These are phyloP conservation scores for Drosophila athabasca DNA, from an alignment of 1,140 invertebrate species.

Conservation along the genomic window DNA sequence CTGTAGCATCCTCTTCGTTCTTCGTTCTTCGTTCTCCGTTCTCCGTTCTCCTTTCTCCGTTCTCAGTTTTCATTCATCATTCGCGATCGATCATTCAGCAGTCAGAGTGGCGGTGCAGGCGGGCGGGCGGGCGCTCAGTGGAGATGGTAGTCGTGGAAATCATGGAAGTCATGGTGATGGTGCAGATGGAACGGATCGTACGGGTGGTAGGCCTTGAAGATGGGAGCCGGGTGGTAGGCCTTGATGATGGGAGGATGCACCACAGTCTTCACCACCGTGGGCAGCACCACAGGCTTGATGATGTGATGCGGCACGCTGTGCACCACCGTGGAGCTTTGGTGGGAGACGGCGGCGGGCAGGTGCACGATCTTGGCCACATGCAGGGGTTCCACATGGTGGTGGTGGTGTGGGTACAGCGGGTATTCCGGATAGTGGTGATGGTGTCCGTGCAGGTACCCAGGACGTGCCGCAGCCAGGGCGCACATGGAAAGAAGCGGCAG, in stretches of 20 bases:
- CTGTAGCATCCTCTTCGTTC: conserved; percentile 16
- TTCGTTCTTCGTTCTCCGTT: conserved; percentile 10
- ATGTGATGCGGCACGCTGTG: conserved; percentile 77
- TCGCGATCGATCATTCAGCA: conserved; percentile 23
- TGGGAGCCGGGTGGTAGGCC: conserved; percentile 74
- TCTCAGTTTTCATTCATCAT: conserved; percentile 23
- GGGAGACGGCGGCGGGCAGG: conserved; percentile 84
- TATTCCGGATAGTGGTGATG: conserved; percentile 76
- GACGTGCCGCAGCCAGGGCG: conserved; percentile 62
- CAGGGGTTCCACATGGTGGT: conserved; percentile 72
- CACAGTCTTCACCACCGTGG: conserved; percentile 70
- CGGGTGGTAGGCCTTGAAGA: conserved; percentile 71
- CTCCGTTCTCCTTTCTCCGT: conserved; percentile 20
- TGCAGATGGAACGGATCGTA: conserved; percentile 75
- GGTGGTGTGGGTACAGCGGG: conserved; percentile 51
- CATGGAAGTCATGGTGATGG: conserved; percentile 74
- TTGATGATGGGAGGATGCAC: conserved; percentile 77
- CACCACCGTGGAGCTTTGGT: conserved; percentile 84
- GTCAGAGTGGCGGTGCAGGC: conserved; percentile 10
- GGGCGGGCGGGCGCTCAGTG: conserved; percentile 28
- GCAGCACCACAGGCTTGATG: conserved; percentile 75
- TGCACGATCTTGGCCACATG: conserved; percentile 76
- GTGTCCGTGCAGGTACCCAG: conserved; percentile 76
- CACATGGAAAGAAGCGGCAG: conserved; percentile 58
- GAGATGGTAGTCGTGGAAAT: conserved; percentile 70